Evolutionary conservation across 2,888 invertebrate species (phyloP).

Genomic region (Tipula helvola): DNA sequence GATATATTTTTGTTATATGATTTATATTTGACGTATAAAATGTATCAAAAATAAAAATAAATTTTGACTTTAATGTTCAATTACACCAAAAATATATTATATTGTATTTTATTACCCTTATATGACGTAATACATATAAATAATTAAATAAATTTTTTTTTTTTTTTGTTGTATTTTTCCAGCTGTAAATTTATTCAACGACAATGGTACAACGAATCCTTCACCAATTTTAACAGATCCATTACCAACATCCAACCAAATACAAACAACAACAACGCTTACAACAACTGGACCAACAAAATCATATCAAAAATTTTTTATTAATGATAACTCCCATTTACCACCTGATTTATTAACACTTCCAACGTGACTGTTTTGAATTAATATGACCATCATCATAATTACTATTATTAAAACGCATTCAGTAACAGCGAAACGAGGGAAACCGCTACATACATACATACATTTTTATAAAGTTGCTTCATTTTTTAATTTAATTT

Average conservation of each 20-base stretch:
- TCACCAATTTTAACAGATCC: neutral
- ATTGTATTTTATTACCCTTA: neutral
- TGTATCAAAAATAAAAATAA: neutral
- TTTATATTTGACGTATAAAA: neutral
- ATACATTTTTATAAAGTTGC: neutral
- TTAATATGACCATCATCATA: neutral
- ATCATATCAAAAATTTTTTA: constrained; percentile 10
- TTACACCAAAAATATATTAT: neutral
- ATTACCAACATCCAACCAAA: neutral
- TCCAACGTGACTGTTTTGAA: constrained; percentile 9
- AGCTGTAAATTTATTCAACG: constrained; percentile 5
- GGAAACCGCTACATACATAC: neutral
- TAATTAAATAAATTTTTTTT: neutral
- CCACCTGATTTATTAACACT: constrained; percentile 8
- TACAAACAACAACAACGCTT: neutral
- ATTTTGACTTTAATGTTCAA: neutral
- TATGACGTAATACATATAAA: neutral
- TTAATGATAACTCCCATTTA: constrained; percentile 4
- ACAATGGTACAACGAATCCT: neutral
- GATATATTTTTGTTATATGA: neutral
- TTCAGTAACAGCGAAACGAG: neutral
- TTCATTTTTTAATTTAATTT: neutral
- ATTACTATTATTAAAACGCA: neutral
- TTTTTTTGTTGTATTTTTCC: neutral
- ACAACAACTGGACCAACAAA: neutral